Percentiles rank a stretch among this genome's conserved stretches.
These are phyloP conservation scores for Phylloscopus whistleri DNA, from an alignment of 2,113 vertebrate species.

Conservation along the genomic window DNA sequence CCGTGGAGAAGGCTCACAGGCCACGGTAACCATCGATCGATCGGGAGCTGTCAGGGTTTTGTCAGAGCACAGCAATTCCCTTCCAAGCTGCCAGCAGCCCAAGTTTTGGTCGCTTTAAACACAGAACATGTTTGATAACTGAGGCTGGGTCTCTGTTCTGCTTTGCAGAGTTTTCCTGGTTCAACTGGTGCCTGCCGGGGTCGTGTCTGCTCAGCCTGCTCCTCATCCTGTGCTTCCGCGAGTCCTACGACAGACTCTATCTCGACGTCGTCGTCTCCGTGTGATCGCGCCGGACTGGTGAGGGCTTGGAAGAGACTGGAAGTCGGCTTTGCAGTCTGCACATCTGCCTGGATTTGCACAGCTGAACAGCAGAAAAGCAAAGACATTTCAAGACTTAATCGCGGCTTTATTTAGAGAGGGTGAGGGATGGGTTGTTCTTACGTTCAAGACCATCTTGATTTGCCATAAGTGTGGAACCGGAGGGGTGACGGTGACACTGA, in stretches of 20 bases:
- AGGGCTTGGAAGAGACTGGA: conserved; percentile 46
- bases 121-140: not conserved
- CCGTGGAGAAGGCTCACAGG: not conserved
- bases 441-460: not conserved
- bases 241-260: conserved; percentile 98
- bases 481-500: not conserved
- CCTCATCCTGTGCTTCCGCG: conserved; percentile 93
- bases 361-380: conserved; percentile 19
- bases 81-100: not conserved
- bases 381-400: conserved; percentile 24
- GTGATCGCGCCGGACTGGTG: conserved; percentile 47
- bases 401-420: conserved; percentile 41
- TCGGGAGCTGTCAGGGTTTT: not conserved
- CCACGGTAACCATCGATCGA: not conserved
- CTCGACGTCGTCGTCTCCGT: conserved; percentile 95
- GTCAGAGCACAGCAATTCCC: not conserved
- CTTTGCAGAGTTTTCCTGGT: conserved; percentile 90
- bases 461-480: conserved; percentile 5
- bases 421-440: not conserved
- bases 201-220: conserved; percentile 94
- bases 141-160: conserved; percentile 7
- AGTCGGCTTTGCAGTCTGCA: conserved; percentile 26
- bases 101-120: not conserved
- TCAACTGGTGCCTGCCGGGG: conserved; percentile 97
- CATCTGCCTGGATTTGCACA: conserved; percentile 64